Conservation (phyloP, 2,888 invertebrate species). For the Metalampra italica region DNA sequence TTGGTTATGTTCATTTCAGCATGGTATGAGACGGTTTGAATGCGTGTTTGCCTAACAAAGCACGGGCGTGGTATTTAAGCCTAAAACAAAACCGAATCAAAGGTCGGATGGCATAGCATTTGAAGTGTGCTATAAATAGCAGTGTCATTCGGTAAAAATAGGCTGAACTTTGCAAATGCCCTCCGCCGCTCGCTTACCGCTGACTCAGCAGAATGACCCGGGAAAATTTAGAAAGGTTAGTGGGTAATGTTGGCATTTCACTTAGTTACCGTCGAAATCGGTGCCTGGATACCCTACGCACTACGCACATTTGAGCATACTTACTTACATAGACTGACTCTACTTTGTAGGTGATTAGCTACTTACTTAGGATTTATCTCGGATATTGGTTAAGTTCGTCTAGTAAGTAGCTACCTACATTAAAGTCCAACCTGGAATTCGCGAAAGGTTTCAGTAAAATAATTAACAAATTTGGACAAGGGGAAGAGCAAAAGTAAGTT, state of each 20-base stretch:
- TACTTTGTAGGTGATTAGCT: too few relatives aligned
- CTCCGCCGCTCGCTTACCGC: slow-evolving; percentile 17
- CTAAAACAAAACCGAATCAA: slow-evolving; percentile 33
- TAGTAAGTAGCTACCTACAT: too few relatives aligned
- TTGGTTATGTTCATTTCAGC: too few relatives aligned
- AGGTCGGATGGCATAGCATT: slow-evolving; percentile 42
- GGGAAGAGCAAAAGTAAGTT: too few relatives aligned
- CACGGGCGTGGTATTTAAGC: not conserved
- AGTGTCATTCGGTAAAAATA: slow-evolving; percentile 44
- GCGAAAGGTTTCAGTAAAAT: too few relatives aligned
- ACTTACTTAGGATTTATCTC: too few relatives aligned
- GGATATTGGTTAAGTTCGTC: too few relatives aligned
- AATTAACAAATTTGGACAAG: too few relatives aligned
- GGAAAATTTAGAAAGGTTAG: slow-evolving; percentile 5
- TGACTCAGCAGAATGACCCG: slow-evolving; percentile 15
- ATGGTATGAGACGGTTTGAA: too few relatives aligned
- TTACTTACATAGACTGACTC: too few relatives aligned
- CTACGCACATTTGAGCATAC: not conserved
- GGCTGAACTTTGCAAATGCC: slow-evolving; percentile 36
- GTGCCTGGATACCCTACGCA: not conserved
- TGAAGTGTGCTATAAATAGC: slow-evolving; percentile 38
- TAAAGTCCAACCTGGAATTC: too few relatives aligned
- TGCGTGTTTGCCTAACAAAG: not conserved
- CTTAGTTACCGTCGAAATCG: not conserved
- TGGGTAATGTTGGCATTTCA: not conserved